Evolutionary conservation across 2,113 vertebrate genomes (phyloP), one percentile per base, ranked within the genome.

Genomic region (Odontesthes bonariensis): DNA sequence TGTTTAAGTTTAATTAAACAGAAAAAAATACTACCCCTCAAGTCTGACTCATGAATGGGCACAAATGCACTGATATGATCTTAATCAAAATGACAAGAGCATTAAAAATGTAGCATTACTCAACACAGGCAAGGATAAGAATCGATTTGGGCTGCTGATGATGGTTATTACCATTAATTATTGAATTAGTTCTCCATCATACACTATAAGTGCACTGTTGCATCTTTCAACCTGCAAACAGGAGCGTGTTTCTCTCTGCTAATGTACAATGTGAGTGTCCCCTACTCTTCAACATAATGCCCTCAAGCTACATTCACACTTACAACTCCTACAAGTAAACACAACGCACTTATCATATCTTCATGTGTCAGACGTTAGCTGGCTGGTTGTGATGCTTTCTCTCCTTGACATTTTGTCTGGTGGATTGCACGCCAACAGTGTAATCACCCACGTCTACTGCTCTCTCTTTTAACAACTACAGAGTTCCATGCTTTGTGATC

Each of bases 161-260:
- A 89, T 92, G 91, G 88, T 91, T 91, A 90, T 92, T 89, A 86
- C 60, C 91, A 91, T 93, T 91, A 89, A 91, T 92, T 93, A 91
- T 92, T 90, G 56, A 91, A 87, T 88, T 86, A 87, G 63, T 83
- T 78, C 86, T 91, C 88, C 82, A 84, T 92, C 86, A 84, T 79
- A 70, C 82, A 82, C 13, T 86, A 78, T 89, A 91, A 89, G 87
- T 87, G 86, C 90, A 85, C 68, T 62, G 84, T 69, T 83, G 85
- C 83, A 90, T 88, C 83, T 77, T 92, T 84, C 66, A 66, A 17
- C 7, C 84, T 77, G 64, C 51, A 49, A 69, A 66, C 1, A 20
- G 83, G 79, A 79, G 57, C 66, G 67, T 83, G 81, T 71, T 47
- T 78, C 71, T 38, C 72, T 74, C 71, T 59, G 73, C 82, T 89